Conservation (phyloP, 2,888 invertebrate genomes). For the Parthenolecanium corni region DNA sequence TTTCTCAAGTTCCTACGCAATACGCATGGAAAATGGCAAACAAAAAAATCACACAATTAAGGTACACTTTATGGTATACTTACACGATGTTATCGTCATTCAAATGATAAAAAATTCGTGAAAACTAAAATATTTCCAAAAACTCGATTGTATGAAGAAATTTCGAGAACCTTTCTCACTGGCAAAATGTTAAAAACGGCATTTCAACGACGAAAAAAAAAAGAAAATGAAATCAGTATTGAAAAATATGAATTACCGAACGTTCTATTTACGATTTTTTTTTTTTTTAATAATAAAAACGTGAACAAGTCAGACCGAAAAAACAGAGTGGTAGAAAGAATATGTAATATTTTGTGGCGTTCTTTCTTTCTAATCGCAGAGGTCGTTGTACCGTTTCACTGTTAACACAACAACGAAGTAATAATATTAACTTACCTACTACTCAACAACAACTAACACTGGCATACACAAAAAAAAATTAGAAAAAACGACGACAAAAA, state of each 20-base stretch:
- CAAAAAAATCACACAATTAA: too few relatives aligned
- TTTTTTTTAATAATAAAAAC: slow-evolving; percentile 16
- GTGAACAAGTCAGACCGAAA: slow-evolving; percentile 19
- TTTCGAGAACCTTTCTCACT: not conserved
- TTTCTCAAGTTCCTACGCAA: too few relatives aligned
- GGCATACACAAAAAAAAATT: slow-evolving; percentile 7
- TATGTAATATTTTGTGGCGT: slow-evolving; percentile 23
- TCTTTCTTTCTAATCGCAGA: slow-evolving; percentile 27
- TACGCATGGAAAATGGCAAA: too few relatives aligned
- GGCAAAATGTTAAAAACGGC: not conserved
- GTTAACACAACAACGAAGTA: slow-evolving; percentile 26
- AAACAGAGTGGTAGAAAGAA: slow-evolving; percentile 12
- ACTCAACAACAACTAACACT: slow-evolving; percentile 17
- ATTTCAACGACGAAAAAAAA: slow-evolving; percentile 4
- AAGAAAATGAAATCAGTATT: slow-evolving; percentile 7
- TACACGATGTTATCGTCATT: too few relatives aligned
- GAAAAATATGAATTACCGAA: slow-evolving; percentile 10
- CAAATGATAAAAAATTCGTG: not conserved
- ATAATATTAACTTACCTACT: slow-evolving; percentile 27
- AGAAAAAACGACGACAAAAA: not conserved
- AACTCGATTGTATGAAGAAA: not conserved
- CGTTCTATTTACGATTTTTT: slow-evolving; percentile 20
- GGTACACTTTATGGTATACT: too few relatives aligned
- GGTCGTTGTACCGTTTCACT: slow-evolving; percentile 27
- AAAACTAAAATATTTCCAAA: not conserved